Conservation (phyloP, 2,113 vertebrate species). For the Spilogale gracilis region DNA sequence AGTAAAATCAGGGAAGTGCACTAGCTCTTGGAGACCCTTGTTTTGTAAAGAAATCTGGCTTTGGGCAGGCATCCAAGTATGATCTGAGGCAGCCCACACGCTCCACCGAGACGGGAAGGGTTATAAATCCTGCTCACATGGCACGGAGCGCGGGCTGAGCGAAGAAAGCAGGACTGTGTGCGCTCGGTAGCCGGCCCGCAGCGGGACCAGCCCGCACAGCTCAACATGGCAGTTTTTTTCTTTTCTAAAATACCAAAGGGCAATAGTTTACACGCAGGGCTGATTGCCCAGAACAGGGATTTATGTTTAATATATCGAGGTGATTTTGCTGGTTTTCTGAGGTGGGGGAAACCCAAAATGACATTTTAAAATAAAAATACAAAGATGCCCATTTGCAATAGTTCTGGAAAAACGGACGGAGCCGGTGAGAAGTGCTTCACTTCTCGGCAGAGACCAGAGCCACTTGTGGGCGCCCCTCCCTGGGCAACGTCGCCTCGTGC, state of each 20-base stretch:
- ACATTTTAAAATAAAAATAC: background rate
- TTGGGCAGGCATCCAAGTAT: constrained; percentile 79
- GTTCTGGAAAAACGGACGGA: background rate
- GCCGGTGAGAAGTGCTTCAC: fast-evolving
- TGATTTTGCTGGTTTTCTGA: background rate
- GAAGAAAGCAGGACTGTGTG: constrained; percentile 82
- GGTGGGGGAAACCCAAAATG: background rate
- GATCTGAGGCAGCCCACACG: constrained; percentile 15
- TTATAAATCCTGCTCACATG: constrained; percentile 79
- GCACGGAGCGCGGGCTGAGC: background rate
- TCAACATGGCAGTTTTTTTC: constrained; percentile 49
- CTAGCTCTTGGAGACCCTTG: constrained; percentile 75
- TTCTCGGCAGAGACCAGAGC: background rate
- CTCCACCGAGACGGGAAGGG: constrained; percentile 81
- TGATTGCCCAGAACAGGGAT: constrained; percentile 51
- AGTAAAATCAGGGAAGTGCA: constrained; percentile 61
- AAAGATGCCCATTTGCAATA: background rate
- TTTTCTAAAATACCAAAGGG: constrained; percentile 73
- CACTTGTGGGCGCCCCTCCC: background rate
- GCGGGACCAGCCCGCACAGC: constrained; percentile 72
- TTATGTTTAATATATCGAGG: constrained; percentile 50
- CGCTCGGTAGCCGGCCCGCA: constrained; percentile 75
- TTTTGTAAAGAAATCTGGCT: constrained; percentile 82
- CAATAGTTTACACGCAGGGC: constrained; percentile 72
- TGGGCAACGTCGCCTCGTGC: background rate